Evolutionary conservation across 2,888 invertebrate species (phyloP), one percentile per base, ranked within the genome.

Genomic region (Ditylenchus weischeri): DNA sequence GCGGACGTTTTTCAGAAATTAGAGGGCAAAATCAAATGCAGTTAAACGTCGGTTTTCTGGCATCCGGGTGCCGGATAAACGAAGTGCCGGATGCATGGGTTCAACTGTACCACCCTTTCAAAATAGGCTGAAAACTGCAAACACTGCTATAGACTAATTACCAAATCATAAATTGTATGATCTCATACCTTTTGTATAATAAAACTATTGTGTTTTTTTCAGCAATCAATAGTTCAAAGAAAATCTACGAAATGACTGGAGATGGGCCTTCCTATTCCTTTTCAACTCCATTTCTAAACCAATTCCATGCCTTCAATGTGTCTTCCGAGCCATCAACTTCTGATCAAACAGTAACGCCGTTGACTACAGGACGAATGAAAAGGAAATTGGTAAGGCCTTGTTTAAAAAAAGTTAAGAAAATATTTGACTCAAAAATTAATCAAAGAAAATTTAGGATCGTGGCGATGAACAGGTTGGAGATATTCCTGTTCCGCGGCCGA

Each of bases 191-290:
- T 29, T 29, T 29, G 3, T 29, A 29, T 29, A 29, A 29, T 2
- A n/a, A 29, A 29, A 29, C 29, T 29, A 29, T 29, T 29, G 29
- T 29, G 29, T 29, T 29, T 29, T 29, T 29, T 29, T 29, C 43
- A 43, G 43, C 43, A 43, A 43, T 43, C 54, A 54, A 29, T 54
- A 11, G 21, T 54, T 13, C 7, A 54, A 21, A 15, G 15, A 54
- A 51, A 54, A 15, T 29, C 23, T 54, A 13, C 29, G n/a, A 23
- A 54, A 54, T 54, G 54, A 54, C 54, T 15, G 54, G 21, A 54
- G 54, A 54, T 10, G 54, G 29, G 29, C 29, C 54, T 54, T 23
- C 23, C 13, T 21, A 21, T 54, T 11, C 29, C 11, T 54, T 29
- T 29, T 21, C 23, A 11, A 23, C 54, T 21, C 54, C 54, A 54